These are phyloP conservation scores for Idaea straminata DNA, from an alignment of 2,888 invertebrate species.

Conservation along the genomic window DNA sequence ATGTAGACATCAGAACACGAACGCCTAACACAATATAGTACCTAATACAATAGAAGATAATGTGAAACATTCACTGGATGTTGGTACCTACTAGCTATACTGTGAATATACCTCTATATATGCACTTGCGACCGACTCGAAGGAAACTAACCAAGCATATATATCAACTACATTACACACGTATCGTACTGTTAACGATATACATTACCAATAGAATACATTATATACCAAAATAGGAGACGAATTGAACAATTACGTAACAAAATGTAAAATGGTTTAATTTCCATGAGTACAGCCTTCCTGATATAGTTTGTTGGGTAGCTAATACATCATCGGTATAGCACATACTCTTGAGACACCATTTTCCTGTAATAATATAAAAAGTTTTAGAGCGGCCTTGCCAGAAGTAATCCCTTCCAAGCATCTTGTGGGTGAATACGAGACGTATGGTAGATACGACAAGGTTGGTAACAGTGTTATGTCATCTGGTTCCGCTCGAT, in stretches of 20 bases:
- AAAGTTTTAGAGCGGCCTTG: too few species aligned
- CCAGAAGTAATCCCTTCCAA: background rate
- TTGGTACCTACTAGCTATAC: too few species aligned
- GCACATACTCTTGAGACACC: too few species aligned
- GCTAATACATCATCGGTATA: too few species aligned
- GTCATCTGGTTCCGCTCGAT: constrained; percentile 35
- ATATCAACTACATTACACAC: background rate
- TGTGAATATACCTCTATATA: too few species aligned
- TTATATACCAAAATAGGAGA: background rate
- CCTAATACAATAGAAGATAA: too few species aligned
- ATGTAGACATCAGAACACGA: background rate
- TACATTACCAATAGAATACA: background rate
- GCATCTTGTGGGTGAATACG: background rate
- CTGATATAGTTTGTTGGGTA: too few species aligned
- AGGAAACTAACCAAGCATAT: background rate
- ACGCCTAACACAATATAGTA: background rate
- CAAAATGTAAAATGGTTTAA: too few species aligned
- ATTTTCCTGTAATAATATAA: too few species aligned
- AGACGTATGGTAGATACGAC: background rate
- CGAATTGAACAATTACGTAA: too few species aligned
- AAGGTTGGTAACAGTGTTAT: constrained; percentile 16
- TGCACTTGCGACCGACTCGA: background rate
- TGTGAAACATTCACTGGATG: too few species aligned
- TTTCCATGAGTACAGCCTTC: too few species aligned
- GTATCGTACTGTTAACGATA: background rate